phyloP scores from a whole-genome alignment of 2,888 invertebrate genomes.

The Listrodromus nycthemerus region DNA sequence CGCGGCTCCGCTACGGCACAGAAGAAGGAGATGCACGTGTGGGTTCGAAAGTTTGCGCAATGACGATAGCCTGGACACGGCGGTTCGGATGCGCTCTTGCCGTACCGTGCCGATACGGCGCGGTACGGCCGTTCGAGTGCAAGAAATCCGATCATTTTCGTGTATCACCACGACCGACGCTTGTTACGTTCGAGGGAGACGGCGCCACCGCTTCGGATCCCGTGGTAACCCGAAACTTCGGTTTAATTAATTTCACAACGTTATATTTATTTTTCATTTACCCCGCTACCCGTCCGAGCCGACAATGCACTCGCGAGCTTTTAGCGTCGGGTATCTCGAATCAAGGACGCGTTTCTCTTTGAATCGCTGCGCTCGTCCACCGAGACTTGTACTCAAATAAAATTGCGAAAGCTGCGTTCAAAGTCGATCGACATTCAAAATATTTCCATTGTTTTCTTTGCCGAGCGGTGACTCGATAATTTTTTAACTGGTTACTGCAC shows the following conservation, averaged over 20 bases:
- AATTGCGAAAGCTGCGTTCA: not conserved
- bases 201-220: not conserved
- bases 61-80: slow-evolving; percentile 27
- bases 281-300: slow-evolving; percentile 10
- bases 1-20: not conserved
- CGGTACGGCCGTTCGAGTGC: slow-evolving; percentile 8
- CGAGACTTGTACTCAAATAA: not conserved
- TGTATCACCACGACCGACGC: slow-evolving; percentile 32
- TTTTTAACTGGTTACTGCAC: slow-evolving; percentile 1
- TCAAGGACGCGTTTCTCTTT: slow-evolving; percentile 22
- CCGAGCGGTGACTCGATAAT: slow-evolving; percentile 35
- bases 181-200: slow-evolving; percentile 22
- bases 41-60: slow-evolving; percentile 48
- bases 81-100: not conserved
- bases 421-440: slow-evolving; percentile 5
- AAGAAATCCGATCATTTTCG: slow-evolving; percentile 53
- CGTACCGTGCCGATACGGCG: slow-evolving; percentile 6
- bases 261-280: not conserved
- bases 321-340: slow-evolving; percentile 13
- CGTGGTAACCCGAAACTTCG: slow-evolving; percentile 44
- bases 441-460: slow-evolving; percentile 20
- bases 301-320: slow-evolving; percentile 30
- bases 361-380: not conserved
- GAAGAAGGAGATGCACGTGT: slow-evolving; percentile 27
- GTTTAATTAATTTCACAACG: slow-evolving; percentile 38